phyloP scores from a whole-genome alignment of 92 coral and sea anemone genomes.

The Heteractis magnifica region DNA sequence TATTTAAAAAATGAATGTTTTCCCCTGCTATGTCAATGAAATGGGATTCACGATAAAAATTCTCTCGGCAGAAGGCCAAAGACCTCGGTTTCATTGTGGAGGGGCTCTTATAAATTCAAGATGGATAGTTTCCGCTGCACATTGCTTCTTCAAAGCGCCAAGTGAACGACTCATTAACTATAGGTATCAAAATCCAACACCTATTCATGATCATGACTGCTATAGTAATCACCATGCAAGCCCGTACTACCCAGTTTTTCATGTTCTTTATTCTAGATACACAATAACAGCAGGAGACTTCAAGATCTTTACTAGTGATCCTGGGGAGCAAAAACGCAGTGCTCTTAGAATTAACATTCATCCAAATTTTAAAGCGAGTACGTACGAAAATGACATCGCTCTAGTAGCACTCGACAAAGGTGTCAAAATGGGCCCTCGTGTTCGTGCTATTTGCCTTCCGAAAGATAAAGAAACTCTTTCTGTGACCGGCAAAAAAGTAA shows the following conservation, averaged over 20 bases:
- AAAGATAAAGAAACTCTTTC: slow-evolving; percentile 11
- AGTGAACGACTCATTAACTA: not conserved
- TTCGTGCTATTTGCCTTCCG: slow-evolving; percentile 57
- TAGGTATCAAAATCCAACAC: not conserved
- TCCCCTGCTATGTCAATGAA: not conserved
- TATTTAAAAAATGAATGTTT: no score
- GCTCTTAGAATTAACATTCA: slow-evolving; percentile 35
- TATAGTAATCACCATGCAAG: not conserved
- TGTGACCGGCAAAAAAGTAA: slow-evolving; percentile 8
- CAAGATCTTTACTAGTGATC: not conserved
- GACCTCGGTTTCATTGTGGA: slow-evolving; percentile 33
- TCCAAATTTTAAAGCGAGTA: slow-evolving; percentile 12
- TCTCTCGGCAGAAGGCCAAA: not conserved
- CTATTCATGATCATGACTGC: not conserved
- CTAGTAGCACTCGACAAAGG: slow-evolving; percentile 42
- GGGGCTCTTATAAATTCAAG: slow-evolving; percentile 39
- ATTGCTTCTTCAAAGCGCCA: slow-evolving; percentile 29
- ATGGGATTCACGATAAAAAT: no score
- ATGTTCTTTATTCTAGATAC: slow-evolving; percentile 1
- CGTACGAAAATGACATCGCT: slow-evolving; percentile 47
- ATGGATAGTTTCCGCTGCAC: slow-evolving; percentile 57
- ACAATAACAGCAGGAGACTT: slow-evolving; percentile 40
- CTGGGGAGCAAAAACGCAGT: not conserved
- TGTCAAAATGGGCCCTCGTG: slow-evolving; percentile 26
- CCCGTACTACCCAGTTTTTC: not conserved